A percentile compares a stretch with the other conserved stretches of the same genome.
These are phyloP conservation scores for Drosophila repleta DNA, from an alignment of 1,140 invertebrate species.

Conservation along the genomic window DNA sequence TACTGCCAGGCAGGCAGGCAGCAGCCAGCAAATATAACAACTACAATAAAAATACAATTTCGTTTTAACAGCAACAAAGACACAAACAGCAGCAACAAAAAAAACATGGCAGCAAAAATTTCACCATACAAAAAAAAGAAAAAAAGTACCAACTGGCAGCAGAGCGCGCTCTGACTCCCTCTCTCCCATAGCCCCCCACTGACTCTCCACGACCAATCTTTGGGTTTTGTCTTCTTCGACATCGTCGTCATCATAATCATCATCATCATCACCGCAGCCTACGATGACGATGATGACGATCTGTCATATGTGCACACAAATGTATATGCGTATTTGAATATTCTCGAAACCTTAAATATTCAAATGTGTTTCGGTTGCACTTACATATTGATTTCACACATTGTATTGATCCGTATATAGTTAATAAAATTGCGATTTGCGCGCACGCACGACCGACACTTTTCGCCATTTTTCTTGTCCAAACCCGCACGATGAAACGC, in stretches of 20 bases:
- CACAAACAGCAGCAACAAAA: slow-evolving; percentile 54
- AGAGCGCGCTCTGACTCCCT: slow-evolving; percentile 35
- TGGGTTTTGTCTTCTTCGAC: slow-evolving; percentile 47
- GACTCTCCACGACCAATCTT: slow-evolving; percentile 32
- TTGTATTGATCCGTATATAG: slow-evolving; percentile 49
- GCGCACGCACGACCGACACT: slow-evolving; percentile 69
- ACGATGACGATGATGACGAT: slow-evolving; percentile 40
- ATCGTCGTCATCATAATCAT: slow-evolving; percentile 34
- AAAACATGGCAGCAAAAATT: slow-evolving; percentile 76
- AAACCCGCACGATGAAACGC: slow-evolving; percentile 42
- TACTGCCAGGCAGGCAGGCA: slow-evolving; percentile 58
- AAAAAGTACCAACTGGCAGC: slow-evolving; percentile 57
- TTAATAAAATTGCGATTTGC: slow-evolving; percentile 66
- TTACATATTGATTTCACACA: slow-evolving; percentile 57
- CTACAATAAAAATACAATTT: slow-evolving; percentile 42
- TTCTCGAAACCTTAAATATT: slow-evolving; percentile 6
- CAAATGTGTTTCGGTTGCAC: slow-evolving; percentile 28
- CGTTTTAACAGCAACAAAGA: slow-evolving; percentile 42
- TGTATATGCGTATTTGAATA: slow-evolving; percentile 6
- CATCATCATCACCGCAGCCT: slow-evolving; percentile 15
- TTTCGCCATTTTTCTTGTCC: slow-evolving; percentile 69
- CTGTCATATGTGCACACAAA: slow-evolving; percentile 22
- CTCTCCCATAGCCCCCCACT: not conserved
- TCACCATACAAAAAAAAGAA: slow-evolving; percentile 70
- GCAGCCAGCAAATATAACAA: slow-evolving; percentile 29